These are phyloP conservation scores for Morus bassanus DNA, from an alignment of 2,797 vertebrate genomes.

Conservation along the genomic window DNA sequence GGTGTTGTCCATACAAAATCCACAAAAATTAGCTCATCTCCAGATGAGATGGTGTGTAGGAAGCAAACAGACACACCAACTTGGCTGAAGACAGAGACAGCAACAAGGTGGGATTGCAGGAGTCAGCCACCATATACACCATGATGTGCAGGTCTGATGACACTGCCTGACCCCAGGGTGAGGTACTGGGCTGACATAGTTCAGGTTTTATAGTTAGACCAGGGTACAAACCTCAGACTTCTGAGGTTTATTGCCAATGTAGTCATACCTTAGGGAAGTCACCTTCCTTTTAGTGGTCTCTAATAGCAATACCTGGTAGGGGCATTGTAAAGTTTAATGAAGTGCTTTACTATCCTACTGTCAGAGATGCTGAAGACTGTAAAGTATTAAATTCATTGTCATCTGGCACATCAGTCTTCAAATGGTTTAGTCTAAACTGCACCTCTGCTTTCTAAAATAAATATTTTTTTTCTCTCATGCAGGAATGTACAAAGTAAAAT, in stretches of 20 bases:
- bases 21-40: background rate
- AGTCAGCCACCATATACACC: background rate
- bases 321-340: constrained; percentile 12
- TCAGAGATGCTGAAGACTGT: background rate
- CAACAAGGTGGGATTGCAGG: background rate
- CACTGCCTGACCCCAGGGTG: fast-evolving
- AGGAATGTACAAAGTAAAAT: background rate
- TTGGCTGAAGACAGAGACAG: background rate
- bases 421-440: background rate
- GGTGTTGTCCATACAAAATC: background rate
- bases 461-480: background rate
- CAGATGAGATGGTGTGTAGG: background rate
- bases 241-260: background rate
- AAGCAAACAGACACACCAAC: background rate
- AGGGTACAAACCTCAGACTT: background rate
- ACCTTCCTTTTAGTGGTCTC: background rate
- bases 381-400: background rate
- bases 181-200: background rate
- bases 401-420: background rate
- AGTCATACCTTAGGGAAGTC: background rate
- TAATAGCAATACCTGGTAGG: background rate
- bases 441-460: constrained; percentile 3
- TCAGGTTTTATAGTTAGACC: background rate
- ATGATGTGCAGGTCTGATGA: background rate
- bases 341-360: background rate